Conservation (phyloP, 2,113 vertebrate species). For the Gnathonemus longibarbis region DNA sequence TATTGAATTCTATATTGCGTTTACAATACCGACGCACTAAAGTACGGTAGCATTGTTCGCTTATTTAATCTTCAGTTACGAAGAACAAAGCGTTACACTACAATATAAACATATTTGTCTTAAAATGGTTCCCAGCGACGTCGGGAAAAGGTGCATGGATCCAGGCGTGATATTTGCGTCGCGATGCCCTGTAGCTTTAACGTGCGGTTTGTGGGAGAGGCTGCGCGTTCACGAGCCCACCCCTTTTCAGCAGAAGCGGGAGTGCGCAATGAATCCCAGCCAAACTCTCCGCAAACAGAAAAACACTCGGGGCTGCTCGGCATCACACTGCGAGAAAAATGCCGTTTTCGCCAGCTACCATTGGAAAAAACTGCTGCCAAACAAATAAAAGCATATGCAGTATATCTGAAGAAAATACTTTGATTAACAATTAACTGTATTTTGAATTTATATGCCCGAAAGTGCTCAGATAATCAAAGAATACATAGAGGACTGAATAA, state of each 20-base stretch:
- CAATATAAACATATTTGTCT: not conserved
- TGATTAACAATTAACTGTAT: slow-evolving; percentile 42
- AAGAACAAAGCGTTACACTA: not conserved
- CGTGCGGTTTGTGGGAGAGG: slow-evolving; percentile 60
- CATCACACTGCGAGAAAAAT: slow-evolving; percentile 58
- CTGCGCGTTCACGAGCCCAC: slow-evolving; percentile 55
- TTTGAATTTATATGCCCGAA: slow-evolving; percentile 32
- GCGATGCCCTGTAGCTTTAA: slow-evolving; percentile 54
- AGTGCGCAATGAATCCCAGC: slow-evolving; percentile 50
- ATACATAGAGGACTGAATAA: slow-evolving; percentile 35
- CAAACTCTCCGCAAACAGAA: slow-evolving; percentile 40
- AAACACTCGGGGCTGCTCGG: slow-evolving; percentile 48
- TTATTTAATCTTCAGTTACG: not conserved
- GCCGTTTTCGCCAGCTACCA: slow-evolving; percentile 41
- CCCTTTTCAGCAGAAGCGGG: slow-evolving; percentile 46
- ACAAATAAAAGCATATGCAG: slow-evolving; percentile 39
- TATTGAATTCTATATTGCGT: not conserved
- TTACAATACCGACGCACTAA: not conserved
- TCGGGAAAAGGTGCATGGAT: not conserved
- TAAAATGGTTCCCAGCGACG: not conserved
- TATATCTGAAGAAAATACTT: slow-evolving; percentile 36
- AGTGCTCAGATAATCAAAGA: slow-evolving; percentile 22
- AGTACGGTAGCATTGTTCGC: not conserved
- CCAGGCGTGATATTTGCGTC: not conserved
- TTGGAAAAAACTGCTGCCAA: slow-evolving; percentile 29